Percentiles rank a stretch among this genome's conserved stretches.
These are phyloP conservation scores for Anguilla megastoma DNA, from an alignment of 2,797 vertebrate genomes.

Conservation along the genomic window DNA sequence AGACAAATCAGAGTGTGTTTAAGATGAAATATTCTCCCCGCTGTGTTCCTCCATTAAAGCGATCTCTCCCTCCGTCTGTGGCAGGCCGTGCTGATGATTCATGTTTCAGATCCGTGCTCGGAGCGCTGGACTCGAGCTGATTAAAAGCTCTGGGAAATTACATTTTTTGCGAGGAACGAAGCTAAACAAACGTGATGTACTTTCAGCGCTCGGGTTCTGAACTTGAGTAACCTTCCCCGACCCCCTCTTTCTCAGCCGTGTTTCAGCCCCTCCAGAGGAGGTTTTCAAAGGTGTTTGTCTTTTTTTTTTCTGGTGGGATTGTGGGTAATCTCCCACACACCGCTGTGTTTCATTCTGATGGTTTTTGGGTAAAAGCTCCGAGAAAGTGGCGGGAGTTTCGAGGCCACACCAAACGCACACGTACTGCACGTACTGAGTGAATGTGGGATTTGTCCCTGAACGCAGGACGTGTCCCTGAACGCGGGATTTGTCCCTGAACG, in stretches of 20 bases:
- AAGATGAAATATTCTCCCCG: not conserved
- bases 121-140: not conserved
- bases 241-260: not conserved
- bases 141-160: not conserved
- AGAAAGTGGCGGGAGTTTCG: not conserved
- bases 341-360: not conserved
- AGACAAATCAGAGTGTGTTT: not conserved
- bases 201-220: not conserved
- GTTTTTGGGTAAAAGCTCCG: not conserved
- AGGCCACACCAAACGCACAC: not conserved
- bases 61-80: not conserved
- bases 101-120: not conserved
- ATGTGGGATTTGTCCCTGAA: too few relatives aligned
- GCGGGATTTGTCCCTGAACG: too few relatives aligned
- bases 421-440: not conserved
- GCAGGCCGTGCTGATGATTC: not conserved
- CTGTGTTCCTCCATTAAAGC: not conserved
- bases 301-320: slow-evolving; percentile 1
- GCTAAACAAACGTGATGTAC: not conserved
- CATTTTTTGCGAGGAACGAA: not conserved
- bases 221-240: not conserved
- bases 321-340: not conserved
- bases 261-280: not conserved
- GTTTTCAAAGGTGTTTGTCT: not conserved
- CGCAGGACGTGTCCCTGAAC: too few relatives aligned